Percentiles rank a stretch among this genome's conserved stretches.
Evolutionary conservation across 64 coral and sea anemone species (phyloP).

Genomic region (Acropora yongei): DNA sequence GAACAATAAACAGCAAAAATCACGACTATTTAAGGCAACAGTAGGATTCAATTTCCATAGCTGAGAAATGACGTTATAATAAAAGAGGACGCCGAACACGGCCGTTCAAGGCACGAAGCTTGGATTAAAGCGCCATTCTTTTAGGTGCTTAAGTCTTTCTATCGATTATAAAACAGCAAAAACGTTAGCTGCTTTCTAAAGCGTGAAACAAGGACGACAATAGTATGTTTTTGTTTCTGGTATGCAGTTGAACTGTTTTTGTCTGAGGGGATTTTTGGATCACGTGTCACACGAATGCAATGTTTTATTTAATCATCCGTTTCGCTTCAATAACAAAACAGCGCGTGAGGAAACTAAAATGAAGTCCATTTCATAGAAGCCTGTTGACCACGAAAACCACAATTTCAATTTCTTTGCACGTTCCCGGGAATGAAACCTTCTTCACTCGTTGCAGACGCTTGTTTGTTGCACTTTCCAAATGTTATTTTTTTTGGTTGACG

Average conservation of each 20-base stretch:
- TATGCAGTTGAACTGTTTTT: constrained; percentile 28
- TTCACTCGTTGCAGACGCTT: constrained; percentile 30
- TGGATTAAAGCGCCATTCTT: constrained; percentile 12
- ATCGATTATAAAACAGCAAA: not conserved
- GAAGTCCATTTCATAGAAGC: constrained; percentile 11
- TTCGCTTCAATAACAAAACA: constrained; percentile 12
- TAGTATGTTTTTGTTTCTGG: constrained; percentile 29
- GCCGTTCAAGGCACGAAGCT: constrained; percentile 10
- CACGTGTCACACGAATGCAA: constrained; percentile 24
- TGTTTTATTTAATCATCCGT: not conserved
- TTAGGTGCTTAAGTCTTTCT: not conserved
- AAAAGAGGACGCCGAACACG: not conserved
- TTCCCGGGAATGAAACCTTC: not conserved
- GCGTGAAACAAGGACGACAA: not conserved
- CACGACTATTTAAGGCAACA: constrained; percentile 36
- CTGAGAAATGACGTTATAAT: constrained; percentile 25
- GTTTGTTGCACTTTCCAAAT: constrained; percentile 52
- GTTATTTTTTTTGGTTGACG: constrained; percentile 26
- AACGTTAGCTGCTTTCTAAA: not conserved
- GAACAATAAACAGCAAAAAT: constrained; percentile 20
- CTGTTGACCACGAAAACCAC: constrained; percentile 1
- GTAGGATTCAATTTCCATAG: constrained; percentile 32
- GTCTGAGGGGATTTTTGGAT: constrained; percentile 28
- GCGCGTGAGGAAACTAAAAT: not conserved
- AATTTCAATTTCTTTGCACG: constrained; percentile 12